Evolutionary conservation across 1,140 invertebrate species (phyloP).

Genomic region (Ericerus pela): DNA sequence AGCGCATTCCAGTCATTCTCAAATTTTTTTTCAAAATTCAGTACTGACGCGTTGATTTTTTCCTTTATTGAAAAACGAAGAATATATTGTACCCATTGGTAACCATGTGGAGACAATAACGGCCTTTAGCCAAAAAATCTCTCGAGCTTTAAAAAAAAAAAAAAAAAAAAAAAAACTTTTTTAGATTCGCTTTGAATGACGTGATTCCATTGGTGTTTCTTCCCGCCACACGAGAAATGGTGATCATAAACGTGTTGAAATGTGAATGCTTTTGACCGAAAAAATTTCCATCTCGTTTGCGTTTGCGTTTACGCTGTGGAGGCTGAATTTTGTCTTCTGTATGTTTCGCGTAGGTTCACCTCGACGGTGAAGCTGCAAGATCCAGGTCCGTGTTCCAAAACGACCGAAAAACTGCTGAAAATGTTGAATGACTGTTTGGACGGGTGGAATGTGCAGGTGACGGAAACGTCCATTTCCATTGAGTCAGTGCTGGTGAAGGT

Average conservation of each 20-base stretch:
- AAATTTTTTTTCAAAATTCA: no score
- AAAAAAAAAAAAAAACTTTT: no score
- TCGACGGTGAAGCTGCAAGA: slow-evolving; percentile 75
- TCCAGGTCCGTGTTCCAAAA: slow-evolving; percentile 52
- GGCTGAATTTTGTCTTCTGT: neutral
- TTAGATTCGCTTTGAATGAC: no score
- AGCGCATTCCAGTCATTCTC: no score
- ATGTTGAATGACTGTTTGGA: slow-evolving; percentile 58
- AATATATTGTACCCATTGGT: no score
- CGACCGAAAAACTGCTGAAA: slow-evolving; percentile 56
- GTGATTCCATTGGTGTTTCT: no score
- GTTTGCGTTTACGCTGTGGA: neutral
- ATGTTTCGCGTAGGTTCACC: slow-evolving; percentile 54
- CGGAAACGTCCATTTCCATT: slow-evolving; percentile 68
- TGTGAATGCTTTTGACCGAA: neutral
- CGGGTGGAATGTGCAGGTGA: slow-evolving; percentile 58
- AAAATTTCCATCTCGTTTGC: neutral
- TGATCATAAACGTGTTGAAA: neutral
- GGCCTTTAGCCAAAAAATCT: no score
- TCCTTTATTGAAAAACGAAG: no score
- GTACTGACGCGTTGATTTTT: no score
- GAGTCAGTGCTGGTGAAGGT: slow-evolving; percentile 80
- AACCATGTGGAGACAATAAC: no score
- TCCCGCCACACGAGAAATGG: no score
- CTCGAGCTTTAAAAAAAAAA: no score